Percentiles rank a stretch among this genome's conserved stretches.
Evolutionary conservation across 1,140 invertebrate genomes (phyloP).

Genomic region (Heliothis subflexa): DNA sequence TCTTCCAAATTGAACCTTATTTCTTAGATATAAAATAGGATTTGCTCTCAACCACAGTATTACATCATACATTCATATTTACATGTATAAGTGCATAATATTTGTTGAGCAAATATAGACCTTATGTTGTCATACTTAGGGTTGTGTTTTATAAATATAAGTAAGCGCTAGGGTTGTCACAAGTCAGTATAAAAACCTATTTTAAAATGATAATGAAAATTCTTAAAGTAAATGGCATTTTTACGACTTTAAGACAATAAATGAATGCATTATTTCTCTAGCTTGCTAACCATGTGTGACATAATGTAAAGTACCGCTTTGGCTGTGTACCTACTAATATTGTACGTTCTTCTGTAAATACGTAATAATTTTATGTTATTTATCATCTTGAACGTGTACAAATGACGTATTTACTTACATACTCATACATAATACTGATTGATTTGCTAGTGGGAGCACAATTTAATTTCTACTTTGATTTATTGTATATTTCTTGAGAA

Average conservation of each 20-base stretch:
- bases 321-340: constrained; percentile 6
- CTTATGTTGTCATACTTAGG: constrained; percentile 4
- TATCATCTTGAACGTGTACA: background rate
- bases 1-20: constrained; percentile 29
- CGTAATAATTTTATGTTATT: background rate
- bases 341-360: background rate
- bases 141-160: constrained; percentile 3
- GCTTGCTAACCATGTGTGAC: constrained; percentile 9
- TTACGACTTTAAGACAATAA: background rate
- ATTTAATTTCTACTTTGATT: background rate
- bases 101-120: constrained; percentile 12
- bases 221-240: background rate
- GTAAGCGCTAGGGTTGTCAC: background rate
- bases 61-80: background rate
- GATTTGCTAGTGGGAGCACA: background rate
- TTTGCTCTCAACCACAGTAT: background rate
- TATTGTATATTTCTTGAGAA: background rate
- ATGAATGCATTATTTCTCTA: background rate
- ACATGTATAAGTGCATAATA: background rate
- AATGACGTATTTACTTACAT: background rate
- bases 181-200: no score
- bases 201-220: no score
- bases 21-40: background rate
- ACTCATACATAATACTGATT: background rate
- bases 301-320: constrained; percentile 1